Evolutionary conservation across 2,888 invertebrate genomes (phyloP).

Genomic region (Epirrhoe tristata): DNA sequence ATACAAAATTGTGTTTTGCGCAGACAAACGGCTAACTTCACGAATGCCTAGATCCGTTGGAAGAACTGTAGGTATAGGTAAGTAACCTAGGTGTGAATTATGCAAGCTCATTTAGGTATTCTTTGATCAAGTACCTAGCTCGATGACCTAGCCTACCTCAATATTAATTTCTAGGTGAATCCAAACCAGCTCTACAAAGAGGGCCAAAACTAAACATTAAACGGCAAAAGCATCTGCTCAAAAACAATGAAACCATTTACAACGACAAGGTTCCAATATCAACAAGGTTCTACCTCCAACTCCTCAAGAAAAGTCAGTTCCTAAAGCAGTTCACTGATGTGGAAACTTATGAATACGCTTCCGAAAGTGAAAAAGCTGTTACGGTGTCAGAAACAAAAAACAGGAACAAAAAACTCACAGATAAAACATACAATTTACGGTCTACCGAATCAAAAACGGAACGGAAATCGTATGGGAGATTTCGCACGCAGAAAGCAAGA

Average conservation of each 20-base stretch:
- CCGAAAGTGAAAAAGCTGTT: slow-evolving; percentile 67
- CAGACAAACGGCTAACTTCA: no score
- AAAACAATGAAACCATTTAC: slow-evolving; percentile 72
- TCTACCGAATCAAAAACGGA: slow-evolving; percentile 70
- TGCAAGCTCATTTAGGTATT: neutral
- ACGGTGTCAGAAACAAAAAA: slow-evolving; percentile 58
- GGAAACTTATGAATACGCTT: slow-evolving; percentile 75
- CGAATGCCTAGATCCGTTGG: no score
- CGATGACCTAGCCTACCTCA: neutral
- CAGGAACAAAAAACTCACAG: slow-evolving; percentile 56
- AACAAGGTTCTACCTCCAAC: slow-evolving; percentile 75
- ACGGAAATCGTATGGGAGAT: slow-evolving; percentile 65
- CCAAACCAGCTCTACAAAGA: slow-evolving; percentile 50
- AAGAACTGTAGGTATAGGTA: neutral
- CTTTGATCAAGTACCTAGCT: neutral
- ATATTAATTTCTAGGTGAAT: slow-evolving; percentile 55
- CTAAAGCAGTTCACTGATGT: slow-evolving; percentile 65
- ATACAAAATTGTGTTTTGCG: no score
- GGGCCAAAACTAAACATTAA: slow-evolving; percentile 59
- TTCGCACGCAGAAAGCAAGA: slow-evolving; percentile 53
- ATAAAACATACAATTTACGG: slow-evolving; percentile 71
- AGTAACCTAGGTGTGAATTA: neutral
- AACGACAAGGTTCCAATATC: slow-evolving; percentile 79
- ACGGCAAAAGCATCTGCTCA: slow-evolving; percentile 68
- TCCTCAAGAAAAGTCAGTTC: slow-evolving; percentile 75